A percentile compares a stretch with the other conserved stretches of the same genome.
phyloP scores from a whole-genome alignment of 2,888 invertebrate genomes.

The Eulithis prunata region DNA sequence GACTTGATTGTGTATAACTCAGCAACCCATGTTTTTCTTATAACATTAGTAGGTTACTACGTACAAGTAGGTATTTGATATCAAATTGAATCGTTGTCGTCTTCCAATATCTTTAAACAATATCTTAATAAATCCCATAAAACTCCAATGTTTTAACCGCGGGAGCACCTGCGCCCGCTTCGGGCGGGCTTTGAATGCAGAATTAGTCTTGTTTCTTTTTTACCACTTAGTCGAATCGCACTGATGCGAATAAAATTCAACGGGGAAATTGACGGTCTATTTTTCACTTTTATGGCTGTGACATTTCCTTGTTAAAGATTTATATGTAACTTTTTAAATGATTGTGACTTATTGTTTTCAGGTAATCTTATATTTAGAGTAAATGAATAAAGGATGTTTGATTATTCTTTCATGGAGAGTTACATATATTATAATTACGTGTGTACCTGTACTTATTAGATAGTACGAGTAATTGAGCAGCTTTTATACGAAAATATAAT shows the following conservation, averaged over 20 bases:
- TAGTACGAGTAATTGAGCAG: too few relatives aligned
- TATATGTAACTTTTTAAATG: conserved; percentile 44
- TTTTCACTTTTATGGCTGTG: conserved; percentile 53
- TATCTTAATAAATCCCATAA: conserved; percentile 83
- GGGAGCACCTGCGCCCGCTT: conserved; percentile 75
- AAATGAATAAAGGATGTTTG: too few relatives aligned
- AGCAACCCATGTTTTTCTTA: too few relatives aligned
- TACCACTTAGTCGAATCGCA: conserved; percentile 77
- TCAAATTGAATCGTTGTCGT: conserved; percentile 59
- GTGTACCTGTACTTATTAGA: too few relatives aligned
- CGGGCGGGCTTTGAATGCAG: conserved; percentile 78
- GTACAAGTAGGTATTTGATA: conserved; percentile 8
- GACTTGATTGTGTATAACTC: too few relatives aligned
- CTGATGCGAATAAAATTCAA: conserved; percentile 74
- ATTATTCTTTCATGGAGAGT: too few relatives aligned
- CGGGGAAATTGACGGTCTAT: conserved; percentile 70
- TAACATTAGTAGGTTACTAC: background rate
- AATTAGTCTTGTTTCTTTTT: conserved; percentile 83
- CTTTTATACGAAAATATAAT: too few relatives aligned
- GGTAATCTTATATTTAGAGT: background rate
- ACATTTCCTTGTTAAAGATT: conserved; percentile 39
- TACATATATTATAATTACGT: too few relatives aligned
- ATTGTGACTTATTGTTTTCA: conserved; percentile 9
- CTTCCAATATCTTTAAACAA: conserved; percentile 73
- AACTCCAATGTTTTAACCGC: conserved; percentile 81